Base-by-base conservation (phyloP, 2,797 vertebrate genomes). In the Odontamblyopus lacepedii region DNA sequence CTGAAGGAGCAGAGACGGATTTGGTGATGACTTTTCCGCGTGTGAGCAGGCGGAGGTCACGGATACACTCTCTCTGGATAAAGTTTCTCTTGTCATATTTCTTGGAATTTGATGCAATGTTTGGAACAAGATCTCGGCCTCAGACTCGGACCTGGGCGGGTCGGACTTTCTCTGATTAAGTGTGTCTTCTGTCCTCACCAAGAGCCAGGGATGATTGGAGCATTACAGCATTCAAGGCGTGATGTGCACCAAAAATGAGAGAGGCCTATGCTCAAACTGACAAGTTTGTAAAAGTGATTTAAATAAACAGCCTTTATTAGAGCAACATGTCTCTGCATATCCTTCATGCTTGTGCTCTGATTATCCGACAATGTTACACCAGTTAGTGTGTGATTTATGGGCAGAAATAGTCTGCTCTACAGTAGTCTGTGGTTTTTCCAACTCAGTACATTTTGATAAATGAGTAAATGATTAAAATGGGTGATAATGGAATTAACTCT, bases 31-130 rank as follows among this genome's bases (percentile, higher is more conserved):
- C 69, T 78, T 50, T 53, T 78, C 41, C 8, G 51, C 23, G 41
- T 57, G 70, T 71, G 70, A 67, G 67, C 62, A 80, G 72, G 15
- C 26, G 50, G 73, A 85, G 90, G 87, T 85, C 88, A 85, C 72
- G 13, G 26, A 72, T 73, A 67, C 70, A 69, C 69, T 70, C 18
- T 16, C 70, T 78, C 71, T 65, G 69, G 63, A 83, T 90, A 74
- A 78, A 62, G 78, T 89, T 88, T 80, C 86, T 86, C 78, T 88
- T 89, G 88, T 88, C 84, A 89, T 86, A 82, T 83, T 91, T 88
- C 90, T 88, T 78, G 86, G 83, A 89, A 87, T 87, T 87, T 90
- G 87, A 88, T 87, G 89, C 88, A 90, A 90, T 86, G 85, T 85
- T 87, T 90, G 88, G 88, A 88, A 91, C 90, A 73, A 26, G 12